phyloP scores from a whole-genome alignment of 2,888 invertebrate species.

The Neoascia interrupta region DNA sequence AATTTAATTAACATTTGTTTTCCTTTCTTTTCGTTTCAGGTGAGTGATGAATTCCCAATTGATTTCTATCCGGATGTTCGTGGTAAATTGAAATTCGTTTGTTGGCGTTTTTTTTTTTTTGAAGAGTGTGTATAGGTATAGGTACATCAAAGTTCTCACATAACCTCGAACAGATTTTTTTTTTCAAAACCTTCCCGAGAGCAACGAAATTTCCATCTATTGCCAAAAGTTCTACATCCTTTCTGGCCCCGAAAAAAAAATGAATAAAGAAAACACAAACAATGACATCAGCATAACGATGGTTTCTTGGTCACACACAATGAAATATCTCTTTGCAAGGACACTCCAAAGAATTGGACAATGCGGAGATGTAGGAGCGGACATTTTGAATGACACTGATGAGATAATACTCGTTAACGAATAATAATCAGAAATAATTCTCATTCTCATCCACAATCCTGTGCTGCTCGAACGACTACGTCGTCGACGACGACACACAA shows the following conservation, averaged over 20 bases:
- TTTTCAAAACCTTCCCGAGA: too few relatives aligned
- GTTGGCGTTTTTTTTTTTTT: not conserved
- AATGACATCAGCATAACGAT: slow-evolving; percentile 4
- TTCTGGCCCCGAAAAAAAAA: not conserved
- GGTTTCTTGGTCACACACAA: slow-evolving; percentile 6
- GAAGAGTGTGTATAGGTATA: too few relatives aligned
- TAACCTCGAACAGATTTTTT: too few relatives aligned
- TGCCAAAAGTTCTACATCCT: too few relatives aligned
- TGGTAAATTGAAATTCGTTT: slow-evolving; percentile 24
- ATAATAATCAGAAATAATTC: slow-evolving; percentile 48
- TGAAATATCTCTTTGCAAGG: slow-evolving; percentile 1
- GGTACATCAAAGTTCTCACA: too few relatives aligned
- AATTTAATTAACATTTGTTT: slow-evolving; percentile 26
- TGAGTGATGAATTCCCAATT: slow-evolving; percentile 35
- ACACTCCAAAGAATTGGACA: not conserved
- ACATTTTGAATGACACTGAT: slow-evolving; percentile 33
- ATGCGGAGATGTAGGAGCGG: not conserved
- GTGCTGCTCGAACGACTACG: not conserved
- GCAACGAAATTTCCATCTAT: too few relatives aligned
- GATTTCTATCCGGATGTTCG: not conserved
- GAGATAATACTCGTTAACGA: slow-evolving; percentile 46
- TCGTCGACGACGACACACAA: too few relatives aligned
- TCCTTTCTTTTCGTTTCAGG: slow-evolving; percentile 36
- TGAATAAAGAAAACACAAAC: not conserved
- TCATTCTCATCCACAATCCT: slow-evolving; percentile 8